A percentile compares a stretch with the other conserved stretches of the same genome.
These are phyloP conservation scores for Varanus salvator DNA, from an alignment of 2,113 vertebrate genomes.

Conservation along the genomic window DNA sequence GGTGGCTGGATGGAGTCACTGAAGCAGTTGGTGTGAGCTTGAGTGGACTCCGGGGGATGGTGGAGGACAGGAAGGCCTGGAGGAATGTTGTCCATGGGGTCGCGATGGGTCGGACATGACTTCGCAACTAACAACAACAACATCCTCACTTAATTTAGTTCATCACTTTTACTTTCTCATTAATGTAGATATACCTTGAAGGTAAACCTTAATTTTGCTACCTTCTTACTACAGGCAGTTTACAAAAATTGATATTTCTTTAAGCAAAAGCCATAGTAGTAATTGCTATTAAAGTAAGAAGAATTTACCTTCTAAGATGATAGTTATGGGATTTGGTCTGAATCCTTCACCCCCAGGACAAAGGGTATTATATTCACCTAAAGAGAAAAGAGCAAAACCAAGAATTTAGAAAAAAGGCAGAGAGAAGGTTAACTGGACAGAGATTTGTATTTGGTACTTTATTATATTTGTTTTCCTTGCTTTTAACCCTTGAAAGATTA, in stretches of 20 bases:
- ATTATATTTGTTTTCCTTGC: no score
- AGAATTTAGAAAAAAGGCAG: slow-evolving; percentile 23
- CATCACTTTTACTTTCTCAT: background rate
- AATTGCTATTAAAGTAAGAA: background rate
- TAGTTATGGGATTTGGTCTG: slow-evolving; percentile 86
- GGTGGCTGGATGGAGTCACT: no score
- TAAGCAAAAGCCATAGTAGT: background rate
- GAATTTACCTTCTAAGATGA: slow-evolving; percentile 86
- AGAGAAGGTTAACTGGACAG: background rate
- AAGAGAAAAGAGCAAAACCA: slow-evolving; percentile 34
- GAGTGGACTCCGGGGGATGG: no score
- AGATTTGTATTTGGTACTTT: background rate
- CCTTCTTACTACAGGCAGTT: background rate
- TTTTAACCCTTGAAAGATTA: background rate
- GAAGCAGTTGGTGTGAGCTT: no score
- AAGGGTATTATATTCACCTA: slow-evolving; percentile 87
- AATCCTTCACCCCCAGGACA: slow-evolving; percentile 90
- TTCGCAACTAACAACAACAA: no score
- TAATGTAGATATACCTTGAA: background rate
- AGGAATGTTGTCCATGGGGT: no score
- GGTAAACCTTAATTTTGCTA: background rate
- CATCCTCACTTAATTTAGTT: background rate
- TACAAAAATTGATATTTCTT: background rate
- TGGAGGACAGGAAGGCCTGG: no score
- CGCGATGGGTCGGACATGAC: no score